Evolutionary conservation across 2,113 vertebrate genomes (phyloP).

Genomic region (Tyto alba): DNA sequence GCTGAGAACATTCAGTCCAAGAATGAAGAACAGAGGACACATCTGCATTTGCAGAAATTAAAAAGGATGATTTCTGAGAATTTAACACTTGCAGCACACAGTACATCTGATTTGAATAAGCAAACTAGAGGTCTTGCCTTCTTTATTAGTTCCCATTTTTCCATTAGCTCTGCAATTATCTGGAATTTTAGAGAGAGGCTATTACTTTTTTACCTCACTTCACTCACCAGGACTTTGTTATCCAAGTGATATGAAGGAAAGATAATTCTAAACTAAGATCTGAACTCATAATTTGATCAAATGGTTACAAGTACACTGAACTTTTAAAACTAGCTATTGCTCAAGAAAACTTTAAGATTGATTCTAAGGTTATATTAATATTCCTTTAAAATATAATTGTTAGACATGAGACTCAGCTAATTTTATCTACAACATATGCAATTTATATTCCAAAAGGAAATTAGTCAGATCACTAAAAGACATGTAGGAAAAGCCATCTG

Average conservation of each 20-base stretch:
- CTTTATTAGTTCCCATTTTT: not conserved
- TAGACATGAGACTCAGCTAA: not conserved
- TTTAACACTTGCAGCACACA: not conserved
- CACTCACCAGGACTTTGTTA: not conserved
- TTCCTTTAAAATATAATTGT: not conserved
- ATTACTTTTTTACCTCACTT: not conserved
- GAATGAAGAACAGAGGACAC: not conserved
- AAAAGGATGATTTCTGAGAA: not conserved
- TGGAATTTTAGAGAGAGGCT: not conserved
- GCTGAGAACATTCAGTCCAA: not conserved
- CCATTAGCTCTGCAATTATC: not conserved
- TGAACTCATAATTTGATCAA: not conserved
- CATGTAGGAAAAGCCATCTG: slow-evolving; percentile 41
- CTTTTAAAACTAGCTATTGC: not conserved
- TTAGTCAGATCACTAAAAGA: slow-evolving; percentile 55
- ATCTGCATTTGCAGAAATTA: not conserved
- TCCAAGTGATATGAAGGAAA: not conserved
- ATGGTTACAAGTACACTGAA: not conserved
- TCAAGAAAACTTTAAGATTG: not conserved
- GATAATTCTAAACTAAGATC: not conserved
- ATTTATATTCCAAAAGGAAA: slow-evolving; percentile 46
- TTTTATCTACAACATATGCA: slow-evolving; percentile 38
- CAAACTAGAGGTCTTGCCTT: not conserved
- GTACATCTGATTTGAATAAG: not conserved
- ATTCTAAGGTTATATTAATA: not conserved